Base-by-base conservation (phyloP, 2,888 invertebrate genomes). In the Ceratothoa steindachneri region DNA sequence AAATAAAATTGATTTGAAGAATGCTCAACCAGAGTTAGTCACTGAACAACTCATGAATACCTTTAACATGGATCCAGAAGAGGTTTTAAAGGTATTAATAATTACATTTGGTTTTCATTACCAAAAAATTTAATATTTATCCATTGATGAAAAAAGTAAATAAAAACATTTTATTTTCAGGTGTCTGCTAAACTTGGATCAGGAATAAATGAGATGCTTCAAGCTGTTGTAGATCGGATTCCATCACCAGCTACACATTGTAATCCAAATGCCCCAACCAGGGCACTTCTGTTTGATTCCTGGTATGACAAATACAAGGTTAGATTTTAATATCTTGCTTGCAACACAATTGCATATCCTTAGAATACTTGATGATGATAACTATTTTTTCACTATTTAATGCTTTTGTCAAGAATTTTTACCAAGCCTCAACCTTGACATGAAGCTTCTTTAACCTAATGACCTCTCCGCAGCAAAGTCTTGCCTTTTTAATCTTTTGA, bases 1-100 rank as follows among this genome's bases (percentile, higher is more conserved):
- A 41, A 99, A 98, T 85, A 99, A 99, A 87, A 94, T 98, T 73
- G 98, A 99, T 84, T 87, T 98, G 71, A 93, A 94, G 81, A 89
- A 92, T 84, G 96, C 97, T 0, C 86, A 95, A 83, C 94, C 97
- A 2, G 92, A 93, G 0, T 88, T 87, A 82, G 94, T 95, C 0
- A 74, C 74, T 29, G 86, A 88, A 53, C 97, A 98, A 83, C 84
- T 98, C 77, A 85, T 91, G 72, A 88, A 88, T 0, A 84, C 97
- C 19, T 97, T 98, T 85, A 91, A 90, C 80, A 91, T 97, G 79
- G 88, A 91, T 0, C 86, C 89, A 1, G 84, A 87, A 0, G 88
- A 89, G 67, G 89, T 96, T 7, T 83, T 97, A 72, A 90, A 89
- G 85, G 93, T 93, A 85, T 80, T 66, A 31, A 15, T 12, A 19